Conservation (phyloP, 2,888 invertebrate genomes). For the Phyllotreta cruciferae region DNA sequence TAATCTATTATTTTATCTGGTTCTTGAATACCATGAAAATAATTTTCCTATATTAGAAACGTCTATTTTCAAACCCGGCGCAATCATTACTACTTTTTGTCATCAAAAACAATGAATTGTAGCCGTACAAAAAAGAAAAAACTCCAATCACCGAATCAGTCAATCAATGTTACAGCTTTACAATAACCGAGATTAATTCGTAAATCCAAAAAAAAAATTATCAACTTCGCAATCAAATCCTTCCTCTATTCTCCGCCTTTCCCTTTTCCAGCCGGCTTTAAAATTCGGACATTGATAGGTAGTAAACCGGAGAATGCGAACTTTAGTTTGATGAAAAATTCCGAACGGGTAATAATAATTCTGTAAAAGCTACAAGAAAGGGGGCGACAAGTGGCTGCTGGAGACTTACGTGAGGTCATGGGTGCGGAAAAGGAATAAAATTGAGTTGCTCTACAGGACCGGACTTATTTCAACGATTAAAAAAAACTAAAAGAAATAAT, state of each 20-base stretch:
- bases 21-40: no score
- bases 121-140: no score
- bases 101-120: no score
- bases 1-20: no score
- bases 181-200: no score
- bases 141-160: no score
- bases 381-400: conserved; percentile 44
- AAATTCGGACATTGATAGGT: conserved; percentile 31
- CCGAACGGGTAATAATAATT: conserved; percentile 45
- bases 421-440: conserved; percentile 51
- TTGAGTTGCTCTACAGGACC: conserved; percentile 16
- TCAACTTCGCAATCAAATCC: neutral
- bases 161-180: no score
- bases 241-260: conserved; percentile 7
- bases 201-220: no score
- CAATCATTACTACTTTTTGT: no score
- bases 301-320: conserved; percentile 32
- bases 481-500: neutral
- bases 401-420: conserved; percentile 51
- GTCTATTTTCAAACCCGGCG: no score
- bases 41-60: no score
- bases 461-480: neutral
- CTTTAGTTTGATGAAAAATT: conserved; percentile 45
- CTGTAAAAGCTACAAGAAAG: conserved; percentile 38
- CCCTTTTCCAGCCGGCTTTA: conserved; percentile 16